phyloP scores from a whole-genome alignment of 2,113 vertebrate genomes.

The Speoplatyrhinus poulsoni region DNA sequence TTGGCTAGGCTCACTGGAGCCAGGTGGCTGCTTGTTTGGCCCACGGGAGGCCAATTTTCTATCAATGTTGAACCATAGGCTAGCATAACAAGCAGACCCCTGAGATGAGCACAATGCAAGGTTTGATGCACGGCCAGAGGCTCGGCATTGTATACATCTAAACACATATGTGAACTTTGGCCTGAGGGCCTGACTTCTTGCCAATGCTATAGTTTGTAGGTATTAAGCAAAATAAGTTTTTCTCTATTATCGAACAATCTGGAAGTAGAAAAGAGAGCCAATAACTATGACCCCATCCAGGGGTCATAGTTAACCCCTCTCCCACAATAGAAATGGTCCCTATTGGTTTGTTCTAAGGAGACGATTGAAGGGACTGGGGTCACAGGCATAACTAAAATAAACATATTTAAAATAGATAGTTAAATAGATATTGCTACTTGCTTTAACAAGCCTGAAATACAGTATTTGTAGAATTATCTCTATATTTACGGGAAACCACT shows the following conservation, averaged over 20 bases:
- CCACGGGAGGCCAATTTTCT: conserved; percentile 44
- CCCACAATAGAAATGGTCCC: conserved; percentile 14
- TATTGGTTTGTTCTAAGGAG: conserved; percentile 18
- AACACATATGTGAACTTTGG: conserved; percentile 42
- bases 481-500: conserved; percentile 35
- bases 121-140: conserved; percentile 26
- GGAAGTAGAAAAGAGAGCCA: conserved; percentile 6
- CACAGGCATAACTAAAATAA: conserved; percentile 3
- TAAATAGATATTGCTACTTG: background rate
- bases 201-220: conserved; percentile 10
- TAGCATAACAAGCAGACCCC: conserved; percentile 39
- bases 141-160: conserved; percentile 31
- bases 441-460: conserved; percentile 7
- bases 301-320: conserved; percentile 1
- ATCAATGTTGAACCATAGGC: conserved; percentile 45
- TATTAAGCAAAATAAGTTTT: conserved; percentile 20
- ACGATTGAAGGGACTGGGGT: conserved; percentile 6
- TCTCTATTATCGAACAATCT: conserved; percentile 21
- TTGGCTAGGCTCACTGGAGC: conserved; percentile 59
- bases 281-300: background rate
- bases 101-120: conserved; percentile 40
- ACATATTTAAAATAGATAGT: background rate
- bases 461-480: conserved; percentile 46
- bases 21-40: conserved; percentile 66
- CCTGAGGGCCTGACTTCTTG: conserved; percentile 13